phyloP scores from a whole-genome alignment of 2,797 vertebrate genomes.

The Pangasius mekongensis region DNA sequence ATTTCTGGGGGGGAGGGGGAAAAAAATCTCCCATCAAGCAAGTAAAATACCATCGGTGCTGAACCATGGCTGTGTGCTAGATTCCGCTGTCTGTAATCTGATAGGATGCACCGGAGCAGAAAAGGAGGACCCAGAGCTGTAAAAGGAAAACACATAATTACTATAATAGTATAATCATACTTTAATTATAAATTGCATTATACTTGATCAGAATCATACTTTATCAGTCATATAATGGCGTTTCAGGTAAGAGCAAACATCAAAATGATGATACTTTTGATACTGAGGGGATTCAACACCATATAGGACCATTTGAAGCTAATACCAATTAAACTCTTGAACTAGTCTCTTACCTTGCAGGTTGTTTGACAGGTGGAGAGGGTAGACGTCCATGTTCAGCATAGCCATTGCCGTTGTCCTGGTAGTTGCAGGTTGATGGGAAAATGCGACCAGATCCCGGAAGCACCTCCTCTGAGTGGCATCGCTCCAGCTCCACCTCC shows the following conservation, averaged over 20 bases:
- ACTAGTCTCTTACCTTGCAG: slow-evolving; percentile 77
- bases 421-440: slow-evolving; percentile 67
- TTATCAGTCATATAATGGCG: neutral
- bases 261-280: neutral
- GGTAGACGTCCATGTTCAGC: slow-evolving; percentile 75
- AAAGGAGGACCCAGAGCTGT: slow-evolving; percentile 78
- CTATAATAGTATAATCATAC: neutral
- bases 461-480: slow-evolving; percentile 87
- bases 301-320: neutral
- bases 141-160: slow-evolving; percentile 45
- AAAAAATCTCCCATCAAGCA: neutral
- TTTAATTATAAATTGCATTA: neutral
- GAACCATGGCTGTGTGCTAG: slow-evolving; percentile 86
- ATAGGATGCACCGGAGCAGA: slow-evolving; percentile 73
- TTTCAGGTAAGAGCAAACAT: neutral
- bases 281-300: neutral
- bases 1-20: too few species aligned
- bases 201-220: neutral
- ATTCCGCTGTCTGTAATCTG: slow-evolving; percentile 76
- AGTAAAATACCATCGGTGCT: slow-evolving; percentile 80
- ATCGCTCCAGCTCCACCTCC: slow-evolving; percentile 74
- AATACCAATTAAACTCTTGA: neutral
- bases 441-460: slow-evolving; percentile 72
- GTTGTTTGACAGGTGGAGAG: slow-evolving; percentile 83
- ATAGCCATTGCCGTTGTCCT: slow-evolving; percentile 72